Evolutionary conservation across 2,888 invertebrate species (phyloP).

Genomic region (Leptinotarsa tumamoca): DNA sequence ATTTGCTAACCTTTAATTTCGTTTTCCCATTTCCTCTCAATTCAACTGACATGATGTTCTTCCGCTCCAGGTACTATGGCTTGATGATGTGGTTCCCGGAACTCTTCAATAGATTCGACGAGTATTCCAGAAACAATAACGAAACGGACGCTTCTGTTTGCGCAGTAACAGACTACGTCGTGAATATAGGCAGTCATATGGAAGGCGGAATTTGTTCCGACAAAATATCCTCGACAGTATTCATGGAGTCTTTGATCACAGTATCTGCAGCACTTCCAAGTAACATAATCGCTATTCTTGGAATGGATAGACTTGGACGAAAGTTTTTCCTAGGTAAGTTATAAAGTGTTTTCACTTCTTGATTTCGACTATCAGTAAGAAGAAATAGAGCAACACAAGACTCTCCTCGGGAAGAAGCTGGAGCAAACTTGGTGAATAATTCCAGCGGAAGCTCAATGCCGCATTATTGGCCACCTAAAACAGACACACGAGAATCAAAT

Average conservation of each 20-base stretch:
- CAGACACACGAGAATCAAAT: no score
- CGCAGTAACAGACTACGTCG: conserved; percentile 82
- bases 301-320: conserved; percentile 88
- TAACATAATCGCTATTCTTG: conserved; percentile 82
- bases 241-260: conserved; percentile 88
- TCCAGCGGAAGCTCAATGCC: no score
- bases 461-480: no score
- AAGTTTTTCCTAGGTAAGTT: conserved; percentile 82
- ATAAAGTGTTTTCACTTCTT: not conserved
- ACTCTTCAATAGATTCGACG: conserved; percentile 90
- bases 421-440: no score
- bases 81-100: conserved; percentile 98
- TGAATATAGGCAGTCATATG: conserved; percentile 73
- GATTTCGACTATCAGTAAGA: not conserved
- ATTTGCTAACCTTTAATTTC: not conserved
- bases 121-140: conserved; percentile 78
- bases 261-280: conserved; percentile 88
- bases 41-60: not conserved
- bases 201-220: conserved; percentile 73
- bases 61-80: conserved; percentile 82
- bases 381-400: no score
- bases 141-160: conserved; percentile 78
- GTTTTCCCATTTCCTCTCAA: not conserved
- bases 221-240: conserved; percentile 82
- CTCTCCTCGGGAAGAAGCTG: no score